These are phyloP conservation scores for Coracias cyanogaster DNA, from an alignment of 2,797 vertebrate species.

Conservation along the genomic window DNA sequence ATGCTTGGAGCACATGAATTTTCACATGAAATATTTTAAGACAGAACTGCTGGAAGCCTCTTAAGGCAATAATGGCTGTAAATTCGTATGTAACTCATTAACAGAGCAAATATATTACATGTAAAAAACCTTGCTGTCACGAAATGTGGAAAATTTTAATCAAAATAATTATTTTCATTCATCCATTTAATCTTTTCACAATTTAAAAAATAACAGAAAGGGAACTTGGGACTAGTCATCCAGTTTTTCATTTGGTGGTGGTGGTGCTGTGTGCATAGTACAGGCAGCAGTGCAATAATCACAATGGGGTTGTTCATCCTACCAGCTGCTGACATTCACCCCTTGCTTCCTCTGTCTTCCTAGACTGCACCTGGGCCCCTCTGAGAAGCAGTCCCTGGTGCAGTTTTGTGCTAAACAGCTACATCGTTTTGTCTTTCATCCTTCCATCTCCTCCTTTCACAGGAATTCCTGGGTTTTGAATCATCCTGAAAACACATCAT, in stretches of 20 bases:
- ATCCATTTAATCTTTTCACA: background rate
- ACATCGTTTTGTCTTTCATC: background rate
- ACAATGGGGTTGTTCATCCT: background rate
- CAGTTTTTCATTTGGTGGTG: background rate
- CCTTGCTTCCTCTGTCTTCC: background rate
- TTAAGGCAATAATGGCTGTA: background rate
- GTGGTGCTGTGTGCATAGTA: background rate
- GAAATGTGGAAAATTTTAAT: background rate
- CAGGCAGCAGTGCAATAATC: background rate
- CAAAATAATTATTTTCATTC: background rate
- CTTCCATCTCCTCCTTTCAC: background rate
- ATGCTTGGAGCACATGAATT: background rate
- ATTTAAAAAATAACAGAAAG: background rate
- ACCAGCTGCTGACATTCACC: background rate
- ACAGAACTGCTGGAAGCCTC: background rate
- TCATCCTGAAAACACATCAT: background rate
- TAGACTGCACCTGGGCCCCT: background rate
- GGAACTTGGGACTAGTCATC: background rate
- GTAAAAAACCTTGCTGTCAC: background rate
- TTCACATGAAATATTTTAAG: background rate
- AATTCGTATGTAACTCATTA: background rate
- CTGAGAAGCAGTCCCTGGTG: background rate
- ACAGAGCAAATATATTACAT: background rate
- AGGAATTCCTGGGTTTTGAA: background rate
- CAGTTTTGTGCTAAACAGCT: background rate